phyloP scores from a whole-genome alignment of 2,113 vertebrate genomes.

The Pithys albifrons region DNA sequence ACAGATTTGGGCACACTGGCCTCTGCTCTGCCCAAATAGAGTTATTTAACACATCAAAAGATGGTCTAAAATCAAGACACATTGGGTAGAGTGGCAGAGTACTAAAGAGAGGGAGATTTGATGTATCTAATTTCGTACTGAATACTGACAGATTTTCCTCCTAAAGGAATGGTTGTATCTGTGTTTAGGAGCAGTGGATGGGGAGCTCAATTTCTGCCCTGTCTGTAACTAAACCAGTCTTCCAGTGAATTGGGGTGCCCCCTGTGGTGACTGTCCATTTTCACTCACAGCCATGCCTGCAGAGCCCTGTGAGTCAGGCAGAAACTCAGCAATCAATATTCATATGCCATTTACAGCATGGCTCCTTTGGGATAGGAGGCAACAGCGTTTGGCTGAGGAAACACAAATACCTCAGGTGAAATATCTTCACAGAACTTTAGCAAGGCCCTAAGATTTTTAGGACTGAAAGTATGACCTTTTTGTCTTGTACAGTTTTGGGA shows the following conservation, averaged over 20 bases:
- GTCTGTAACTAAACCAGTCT: background rate
- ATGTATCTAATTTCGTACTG: background rate
- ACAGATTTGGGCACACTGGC: background rate
- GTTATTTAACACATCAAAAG: background rate
- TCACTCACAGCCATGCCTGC: background rate
- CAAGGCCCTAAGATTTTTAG: background rate
- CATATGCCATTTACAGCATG: background rate
- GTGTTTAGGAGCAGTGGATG: background rate
- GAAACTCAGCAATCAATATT: background rate
- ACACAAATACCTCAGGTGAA: background rate
- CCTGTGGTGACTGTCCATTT: accelerated
- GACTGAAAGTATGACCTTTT: background rate
- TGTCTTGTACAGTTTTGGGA: background rate
- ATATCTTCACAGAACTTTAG: background rate
- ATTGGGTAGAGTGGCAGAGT: background rate
- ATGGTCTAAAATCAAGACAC: background rate
- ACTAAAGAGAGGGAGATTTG: background rate
- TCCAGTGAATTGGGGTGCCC: accelerated
- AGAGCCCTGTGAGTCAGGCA: background rate
- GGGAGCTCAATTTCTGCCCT: background rate
- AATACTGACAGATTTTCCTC: background rate
- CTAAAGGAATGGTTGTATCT: background rate
- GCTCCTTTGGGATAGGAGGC: background rate
- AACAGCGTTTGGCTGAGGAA: background rate
- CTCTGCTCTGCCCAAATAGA: background rate